A percentile compares a stretch with the other conserved stretches of the same genome.
Conservation (phyloP, 2,888 invertebrate species). For the Papilio protenor region DNA sequence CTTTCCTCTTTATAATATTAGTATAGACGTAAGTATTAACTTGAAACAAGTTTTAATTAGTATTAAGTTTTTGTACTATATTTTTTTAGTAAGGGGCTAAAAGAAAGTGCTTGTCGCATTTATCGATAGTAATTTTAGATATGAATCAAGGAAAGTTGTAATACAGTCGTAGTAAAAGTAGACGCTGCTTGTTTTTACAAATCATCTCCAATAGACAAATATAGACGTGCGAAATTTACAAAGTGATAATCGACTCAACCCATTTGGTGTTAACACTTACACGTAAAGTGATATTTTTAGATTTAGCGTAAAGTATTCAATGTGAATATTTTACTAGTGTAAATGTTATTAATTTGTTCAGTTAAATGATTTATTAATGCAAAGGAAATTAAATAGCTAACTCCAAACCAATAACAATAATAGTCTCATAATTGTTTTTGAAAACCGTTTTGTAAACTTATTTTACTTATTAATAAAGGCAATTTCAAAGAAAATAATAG, state of each 20-base stretch:
- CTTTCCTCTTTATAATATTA: too few species aligned
- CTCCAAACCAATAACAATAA: neutral
- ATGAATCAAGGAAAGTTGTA: constrained; percentile 35
- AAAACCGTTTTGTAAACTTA: neutral
- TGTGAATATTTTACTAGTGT: neutral
- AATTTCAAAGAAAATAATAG: constrained; percentile 4
- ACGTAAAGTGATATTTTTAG: neutral
- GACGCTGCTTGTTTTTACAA: constrained; percentile 27
- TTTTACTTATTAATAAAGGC: neutral
- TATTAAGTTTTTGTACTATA: neutral
- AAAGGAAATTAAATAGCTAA: neutral
- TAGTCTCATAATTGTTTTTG: neutral
- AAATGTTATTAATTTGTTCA: too few species aligned
- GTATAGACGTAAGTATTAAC: too few species aligned
- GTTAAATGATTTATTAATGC: too few species aligned
- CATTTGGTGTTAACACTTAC: constrained; percentile 3
- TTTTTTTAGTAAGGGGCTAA: neutral
- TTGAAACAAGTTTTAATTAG: neutral
- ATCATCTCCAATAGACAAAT: constrained; percentile 15
- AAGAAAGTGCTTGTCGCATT: constrained; percentile 35
- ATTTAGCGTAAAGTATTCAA: neutral
- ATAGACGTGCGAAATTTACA: constrained; percentile 15
- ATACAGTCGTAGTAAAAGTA: constrained; percentile 33
- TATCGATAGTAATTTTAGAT: constrained; percentile 31
- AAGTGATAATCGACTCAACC: constrained; percentile 30